Percentiles rank a stretch among this genome's conserved stretches.
These are phyloP conservation scores for Rhagium mordax DNA, from an alignment of 2,888 invertebrate species.

Conservation along the genomic window DNA sequence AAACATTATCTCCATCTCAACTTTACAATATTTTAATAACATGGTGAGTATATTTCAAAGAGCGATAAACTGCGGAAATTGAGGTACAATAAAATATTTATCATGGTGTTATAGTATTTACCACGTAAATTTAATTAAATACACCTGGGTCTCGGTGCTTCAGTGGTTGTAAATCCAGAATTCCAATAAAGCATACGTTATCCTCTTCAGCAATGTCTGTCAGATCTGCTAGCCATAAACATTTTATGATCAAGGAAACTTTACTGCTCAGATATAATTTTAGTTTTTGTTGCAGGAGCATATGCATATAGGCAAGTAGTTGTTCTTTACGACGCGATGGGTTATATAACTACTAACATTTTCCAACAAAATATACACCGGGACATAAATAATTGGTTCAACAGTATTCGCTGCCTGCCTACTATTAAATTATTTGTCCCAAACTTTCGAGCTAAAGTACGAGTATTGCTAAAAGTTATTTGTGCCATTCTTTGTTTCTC, in stretches of 20 bases:
- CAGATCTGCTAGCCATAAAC: constrained; percentile 25
- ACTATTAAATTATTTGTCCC: no score
- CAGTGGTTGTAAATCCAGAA: constrained; percentile 4
- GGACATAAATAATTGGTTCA: neutral
- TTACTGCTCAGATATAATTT: constrained; percentile 26
- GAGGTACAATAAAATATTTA: constrained; percentile 22
- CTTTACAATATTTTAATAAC: constrained; percentile 1
- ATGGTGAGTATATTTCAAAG: constrained; percentile 20
- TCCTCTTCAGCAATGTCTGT: constrained; percentile 16
- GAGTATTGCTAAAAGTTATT: no score
- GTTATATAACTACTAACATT: neutral
- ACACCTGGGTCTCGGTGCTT: constrained; percentile 13
- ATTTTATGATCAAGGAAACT: constrained; percentile 24
- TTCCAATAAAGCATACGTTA: constrained; percentile 18
- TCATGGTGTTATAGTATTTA: constrained; percentile 12
- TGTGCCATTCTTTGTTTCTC: no score
- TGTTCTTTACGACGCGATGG: neutral
- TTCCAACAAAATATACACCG: neutral
- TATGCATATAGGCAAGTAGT: neutral
- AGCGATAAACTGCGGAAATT: constrained; percentile 2
- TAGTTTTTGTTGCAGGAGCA: neutral
- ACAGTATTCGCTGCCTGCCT: no score
- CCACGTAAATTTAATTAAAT: constrained; percentile 31
- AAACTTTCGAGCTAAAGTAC: no score
- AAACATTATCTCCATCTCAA: neutral